These are phyloP conservation scores for Neocrepidodera transversa DNA, from an alignment of 2,888 invertebrate species.

Conservation along the genomic window DNA sequence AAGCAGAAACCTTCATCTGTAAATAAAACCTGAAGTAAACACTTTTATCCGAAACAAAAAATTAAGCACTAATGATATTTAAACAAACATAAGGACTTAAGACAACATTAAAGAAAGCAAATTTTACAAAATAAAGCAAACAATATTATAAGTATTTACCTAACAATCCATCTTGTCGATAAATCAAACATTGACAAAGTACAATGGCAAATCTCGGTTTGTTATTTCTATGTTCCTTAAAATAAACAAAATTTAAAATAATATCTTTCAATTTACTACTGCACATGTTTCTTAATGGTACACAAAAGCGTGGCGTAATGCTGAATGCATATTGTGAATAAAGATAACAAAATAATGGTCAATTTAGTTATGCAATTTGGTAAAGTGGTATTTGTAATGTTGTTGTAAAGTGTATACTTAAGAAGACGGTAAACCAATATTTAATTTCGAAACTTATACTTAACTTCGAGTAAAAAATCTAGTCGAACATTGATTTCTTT, in stretches of 20 bases:
- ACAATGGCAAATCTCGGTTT: constrained; percentile 9
- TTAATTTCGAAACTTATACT: too few relatives aligned
- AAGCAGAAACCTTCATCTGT: too few relatives aligned
- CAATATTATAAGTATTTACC: constrained; percentile 18
- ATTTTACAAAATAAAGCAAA: constrained; percentile 8
- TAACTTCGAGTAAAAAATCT: too few relatives aligned
- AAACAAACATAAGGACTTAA: neutral
- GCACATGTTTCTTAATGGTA: constrained; percentile 14
- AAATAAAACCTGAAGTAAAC: too few relatives aligned
- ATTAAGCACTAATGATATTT: too few relatives aligned
- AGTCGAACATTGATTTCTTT: too few relatives aligned
- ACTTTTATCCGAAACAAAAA: too few relatives aligned
- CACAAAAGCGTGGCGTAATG: constrained; percentile 7
- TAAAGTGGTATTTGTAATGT: constrained; percentile 7
- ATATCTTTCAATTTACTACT: too few relatives aligned
- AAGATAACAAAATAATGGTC: constrained; percentile 23
- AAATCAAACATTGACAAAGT: constrained; percentile 27
- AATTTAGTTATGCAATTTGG: constrained; percentile 13
- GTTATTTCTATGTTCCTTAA: constrained; percentile 23
- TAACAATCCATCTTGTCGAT: constrained; percentile 21
- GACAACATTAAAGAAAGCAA: neutral
- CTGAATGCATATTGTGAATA: constrained; percentile 7
- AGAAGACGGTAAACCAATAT: too few relatives aligned
- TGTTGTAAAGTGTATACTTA: too few relatives aligned
- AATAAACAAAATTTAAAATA: constrained; percentile 24